Conservation (phyloP, 2,888 invertebrate species). For the Achlya flavicornis region DNA sequence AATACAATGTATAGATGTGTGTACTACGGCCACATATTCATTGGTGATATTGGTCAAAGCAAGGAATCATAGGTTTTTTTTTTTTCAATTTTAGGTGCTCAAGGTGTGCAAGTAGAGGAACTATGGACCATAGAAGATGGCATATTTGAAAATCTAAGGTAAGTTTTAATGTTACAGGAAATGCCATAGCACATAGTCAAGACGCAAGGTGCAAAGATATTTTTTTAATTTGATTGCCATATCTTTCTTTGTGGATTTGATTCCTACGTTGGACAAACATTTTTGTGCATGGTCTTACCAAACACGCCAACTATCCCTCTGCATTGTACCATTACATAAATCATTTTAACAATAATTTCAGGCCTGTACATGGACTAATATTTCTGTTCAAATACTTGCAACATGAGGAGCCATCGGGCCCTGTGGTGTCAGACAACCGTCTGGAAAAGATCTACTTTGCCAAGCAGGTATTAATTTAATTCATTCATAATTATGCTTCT, state of each 20-base stretch:
- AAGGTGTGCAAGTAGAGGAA: slow-evolving; percentile 98
- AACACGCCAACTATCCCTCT: neutral
- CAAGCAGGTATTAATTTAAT: slow-evolving; percentile 88
- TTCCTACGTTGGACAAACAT: no score
- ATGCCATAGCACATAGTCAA: no score
- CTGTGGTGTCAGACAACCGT: slow-evolving; percentile 90
- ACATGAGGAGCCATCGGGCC: slow-evolving; percentile 91
- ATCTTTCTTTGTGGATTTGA: no score
- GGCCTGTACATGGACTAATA: slow-evolving; percentile 98
- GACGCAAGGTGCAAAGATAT: no score
- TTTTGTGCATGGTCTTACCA: no score
- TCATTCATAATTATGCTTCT: neutral
- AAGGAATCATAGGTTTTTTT: neutral
- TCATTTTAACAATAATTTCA: slow-evolving; percentile 58
- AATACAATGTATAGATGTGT: no score
- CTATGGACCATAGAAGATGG: slow-evolving; percentile 97
- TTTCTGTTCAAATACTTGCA: slow-evolving; percentile 98
- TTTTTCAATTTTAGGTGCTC: slow-evolving; percentile 86
- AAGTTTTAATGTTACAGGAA: slow-evolving; percentile 41
- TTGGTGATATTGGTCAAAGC: neutral
- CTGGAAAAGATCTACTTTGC: slow-evolving; percentile 98
- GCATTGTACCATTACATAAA: neutral
- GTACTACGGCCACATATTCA: no score
- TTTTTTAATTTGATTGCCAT: no score
- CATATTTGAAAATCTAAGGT: slow-evolving; percentile 95